A percentile compares a stretch with the other conserved stretches of the same genome.
Evolutionary conservation across 2,797 vertebrate species (phyloP).

Genomic region (Malurus leucopterus): DNA sequence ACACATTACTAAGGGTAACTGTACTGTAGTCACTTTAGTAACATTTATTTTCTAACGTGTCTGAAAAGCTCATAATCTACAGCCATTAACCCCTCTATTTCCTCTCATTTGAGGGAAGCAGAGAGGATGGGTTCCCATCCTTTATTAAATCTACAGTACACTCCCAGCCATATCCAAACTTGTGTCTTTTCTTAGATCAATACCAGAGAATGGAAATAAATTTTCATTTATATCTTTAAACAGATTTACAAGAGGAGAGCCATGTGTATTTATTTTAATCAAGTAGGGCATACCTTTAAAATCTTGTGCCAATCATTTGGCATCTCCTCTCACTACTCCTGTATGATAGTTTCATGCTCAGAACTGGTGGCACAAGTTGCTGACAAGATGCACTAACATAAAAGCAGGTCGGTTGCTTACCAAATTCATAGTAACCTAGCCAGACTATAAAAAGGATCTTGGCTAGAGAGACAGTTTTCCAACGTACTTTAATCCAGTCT

Average conservation of each 20-base stretch:
- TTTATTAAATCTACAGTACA: neutral
- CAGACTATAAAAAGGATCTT: neutral
- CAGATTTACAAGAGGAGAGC: neutral
- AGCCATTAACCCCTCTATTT: neutral
- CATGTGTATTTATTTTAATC: neutral
- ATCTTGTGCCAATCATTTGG: neutral
- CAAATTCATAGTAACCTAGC: neutral
- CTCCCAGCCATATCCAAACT: neutral
- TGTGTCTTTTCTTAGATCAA: neutral
- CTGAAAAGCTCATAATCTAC: neutral
- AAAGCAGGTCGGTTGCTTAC: neutral
- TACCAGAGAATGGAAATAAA: neutral
- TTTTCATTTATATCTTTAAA: neutral
- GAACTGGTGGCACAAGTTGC: neutral
- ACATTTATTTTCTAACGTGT: neutral
- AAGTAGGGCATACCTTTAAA: neutral
- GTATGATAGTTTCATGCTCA: accelerated
- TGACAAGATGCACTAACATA: neutral
- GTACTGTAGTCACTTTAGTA: neutral
- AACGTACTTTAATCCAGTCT: neutral
- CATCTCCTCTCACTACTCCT: neutral
- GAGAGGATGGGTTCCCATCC: neutral
- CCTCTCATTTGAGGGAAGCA: neutral
- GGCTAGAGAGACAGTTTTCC: neutral
- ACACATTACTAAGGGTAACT: neutral